phyloP scores from a whole-genome alignment of 2,113 vertebrate genomes.

The Solenodon paradoxus region DNA sequence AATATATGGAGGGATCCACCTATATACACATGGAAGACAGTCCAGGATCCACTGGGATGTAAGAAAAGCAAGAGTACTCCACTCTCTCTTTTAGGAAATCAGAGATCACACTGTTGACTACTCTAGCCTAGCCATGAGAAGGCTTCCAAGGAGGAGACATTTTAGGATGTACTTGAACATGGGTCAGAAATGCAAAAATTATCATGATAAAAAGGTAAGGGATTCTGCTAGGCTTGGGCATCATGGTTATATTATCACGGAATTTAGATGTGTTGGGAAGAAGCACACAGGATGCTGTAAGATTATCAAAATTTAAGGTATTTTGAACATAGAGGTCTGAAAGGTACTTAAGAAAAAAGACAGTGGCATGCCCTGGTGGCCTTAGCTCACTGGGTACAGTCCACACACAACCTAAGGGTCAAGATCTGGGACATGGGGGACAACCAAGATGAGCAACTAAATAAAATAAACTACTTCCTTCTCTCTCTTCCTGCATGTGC shows the following conservation, averaged over 20 bases:
- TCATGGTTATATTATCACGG: fast-evolving
- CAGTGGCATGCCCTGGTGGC: no score
- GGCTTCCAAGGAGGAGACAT: background rate
- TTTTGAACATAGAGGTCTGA: background rate
- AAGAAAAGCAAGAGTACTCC: background rate
- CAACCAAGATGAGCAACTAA: no score
- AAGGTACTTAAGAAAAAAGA: background rate
- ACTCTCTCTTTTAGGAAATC: background rate
- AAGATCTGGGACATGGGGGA: no score
- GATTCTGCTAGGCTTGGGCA: background rate
- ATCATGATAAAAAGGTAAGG: slow-evolving; percentile 51
- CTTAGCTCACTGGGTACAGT: no score
- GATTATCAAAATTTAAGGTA: background rate
- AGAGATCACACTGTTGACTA: background rate
- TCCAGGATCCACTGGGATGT: no score
- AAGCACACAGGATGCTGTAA: background rate
- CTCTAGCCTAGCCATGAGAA: background rate
- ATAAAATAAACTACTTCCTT: no score
- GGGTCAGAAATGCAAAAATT: background rate
- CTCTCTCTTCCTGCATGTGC: no score
- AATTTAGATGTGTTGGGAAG: background rate
- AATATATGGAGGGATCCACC: no score
- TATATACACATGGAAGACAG: no score
- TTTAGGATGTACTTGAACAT: background rate
- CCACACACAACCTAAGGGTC: no score